Evolutionary conservation across 2,888 invertebrate genomes (phyloP).

Genomic region (Hypselothyrea guttata): DNA sequence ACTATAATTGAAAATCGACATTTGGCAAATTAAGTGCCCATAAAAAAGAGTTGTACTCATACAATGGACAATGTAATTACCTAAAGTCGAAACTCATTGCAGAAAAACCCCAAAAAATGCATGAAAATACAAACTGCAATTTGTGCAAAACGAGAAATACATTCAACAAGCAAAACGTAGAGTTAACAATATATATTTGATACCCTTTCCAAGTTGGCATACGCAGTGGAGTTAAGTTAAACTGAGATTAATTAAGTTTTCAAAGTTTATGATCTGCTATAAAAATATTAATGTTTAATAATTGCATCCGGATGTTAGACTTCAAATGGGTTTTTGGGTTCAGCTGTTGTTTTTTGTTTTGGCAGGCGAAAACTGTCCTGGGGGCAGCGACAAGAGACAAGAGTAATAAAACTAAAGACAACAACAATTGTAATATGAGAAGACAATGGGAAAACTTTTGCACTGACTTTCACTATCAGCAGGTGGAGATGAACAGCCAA

Average conservation of each 20-base stretch:
- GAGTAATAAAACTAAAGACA: conserved; percentile 7
- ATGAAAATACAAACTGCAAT: conserved; percentile 15
- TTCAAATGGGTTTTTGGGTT: conserved; percentile 52
- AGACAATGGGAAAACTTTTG: conserved; percentile 52
- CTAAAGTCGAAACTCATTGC: conserved; percentile 17
- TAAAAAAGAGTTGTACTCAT: conserved; percentile 60
- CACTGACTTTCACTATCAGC: conserved; percentile 69
- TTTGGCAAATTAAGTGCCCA: conserved; percentile 68
- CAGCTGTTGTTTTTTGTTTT: conserved; percentile 4
- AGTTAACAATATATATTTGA: conserved; percentile 3
- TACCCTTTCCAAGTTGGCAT: conserved; percentile 12
- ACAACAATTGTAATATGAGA: conserved; percentile 9
- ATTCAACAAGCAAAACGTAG: conserved; percentile 3
- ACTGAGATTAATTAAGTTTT: too few species aligned
- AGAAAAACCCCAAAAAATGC: conserved; percentile 1
- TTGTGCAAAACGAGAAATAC: conserved; percentile 14
- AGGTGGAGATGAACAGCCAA: conserved; percentile 51
- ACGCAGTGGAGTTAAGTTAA: too few species aligned
- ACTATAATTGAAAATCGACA: conserved; percentile 47
- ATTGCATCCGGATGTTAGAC: conserved; percentile 39
- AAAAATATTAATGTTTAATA: background rate
- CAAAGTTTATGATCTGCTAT: background rate
- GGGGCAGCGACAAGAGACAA: conserved; percentile 28
- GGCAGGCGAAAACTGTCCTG: conserved; percentile 31
- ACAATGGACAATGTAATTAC: conserved; percentile 59